phyloP scores from a whole-genome alignment of 2,888 invertebrate genomes.

The Phengaris arion region DNA sequence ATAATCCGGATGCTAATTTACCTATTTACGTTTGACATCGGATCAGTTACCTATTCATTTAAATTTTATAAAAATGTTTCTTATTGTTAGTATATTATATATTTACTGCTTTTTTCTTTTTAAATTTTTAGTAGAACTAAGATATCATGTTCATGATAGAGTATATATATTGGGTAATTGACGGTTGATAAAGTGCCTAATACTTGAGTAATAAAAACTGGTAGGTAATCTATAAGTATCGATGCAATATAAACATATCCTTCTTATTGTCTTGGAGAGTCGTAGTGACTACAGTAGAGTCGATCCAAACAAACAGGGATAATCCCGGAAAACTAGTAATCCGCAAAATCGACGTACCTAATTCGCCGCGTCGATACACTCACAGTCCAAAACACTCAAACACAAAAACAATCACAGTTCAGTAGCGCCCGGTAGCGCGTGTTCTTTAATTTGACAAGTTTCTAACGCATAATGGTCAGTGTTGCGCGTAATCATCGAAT shows the following conservation, averaged over 20 bases:
- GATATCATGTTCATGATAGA: background rate
- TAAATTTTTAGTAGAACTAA: too few relatives aligned
- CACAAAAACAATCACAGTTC: constrained; percentile 31
- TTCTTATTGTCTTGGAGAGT: background rate
- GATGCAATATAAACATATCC: background rate
- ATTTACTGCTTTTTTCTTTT: too few relatives aligned
- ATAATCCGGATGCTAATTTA: too few relatives aligned
- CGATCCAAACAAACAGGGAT: background rate
- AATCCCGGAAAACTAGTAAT: constrained; percentile 21
- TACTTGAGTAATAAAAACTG: background rate
- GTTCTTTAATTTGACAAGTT: constrained; percentile 74
- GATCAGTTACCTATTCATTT: too few relatives aligned
- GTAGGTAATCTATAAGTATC: background rate
- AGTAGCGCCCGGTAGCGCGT: constrained; percentile 47
- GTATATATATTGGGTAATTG: background rate
- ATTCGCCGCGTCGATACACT: constrained; percentile 42
- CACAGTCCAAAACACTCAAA: constrained; percentile 56
- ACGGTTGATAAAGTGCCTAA: background rate
- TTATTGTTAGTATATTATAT: too few relatives aligned
- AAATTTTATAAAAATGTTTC: too few relatives aligned
- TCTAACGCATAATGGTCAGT: constrained; percentile 64
- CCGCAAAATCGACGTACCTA: constrained; percentile 45
- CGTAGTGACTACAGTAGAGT: constrained; percentile 10
- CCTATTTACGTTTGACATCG: too few relatives aligned
- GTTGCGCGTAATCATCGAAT: constrained; percentile 76